Evolutionary conservation across 2,113 vertebrate genomes (phyloP).

Genomic region (Pogonocichla stellata): DNA sequence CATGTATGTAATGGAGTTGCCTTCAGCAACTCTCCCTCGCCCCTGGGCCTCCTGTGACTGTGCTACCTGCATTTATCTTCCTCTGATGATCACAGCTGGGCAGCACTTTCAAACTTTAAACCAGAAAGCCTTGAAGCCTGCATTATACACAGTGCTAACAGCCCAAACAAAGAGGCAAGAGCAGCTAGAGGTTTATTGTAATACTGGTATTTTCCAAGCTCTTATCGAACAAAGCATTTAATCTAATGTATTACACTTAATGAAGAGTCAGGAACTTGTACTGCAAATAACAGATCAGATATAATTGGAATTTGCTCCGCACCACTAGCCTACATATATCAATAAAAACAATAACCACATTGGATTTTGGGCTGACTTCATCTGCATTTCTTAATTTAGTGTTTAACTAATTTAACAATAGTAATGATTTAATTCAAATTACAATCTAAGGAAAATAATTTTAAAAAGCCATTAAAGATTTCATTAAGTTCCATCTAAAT

Average conservation of each 20-base stretch:
- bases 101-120: neutral
- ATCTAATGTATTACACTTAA: slow-evolving; percentile 59
- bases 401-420: slow-evolving; percentile 73
- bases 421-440: slow-evolving; percentile 72
- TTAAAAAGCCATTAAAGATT: slow-evolving; percentile 65
- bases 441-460: slow-evolving; percentile 67
- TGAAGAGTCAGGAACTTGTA: slow-evolving; percentile 66
- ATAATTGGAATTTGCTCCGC: slow-evolving; percentile 74
- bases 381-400: slow-evolving; percentile 76
- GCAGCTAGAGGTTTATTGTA: slow-evolving; percentile 1
- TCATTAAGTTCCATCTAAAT: slow-evolving; percentile 67
- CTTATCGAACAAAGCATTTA: slow-evolving; percentile 44
- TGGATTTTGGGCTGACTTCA: slow-evolving; percentile 62
- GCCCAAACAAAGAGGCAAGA: slow-evolving; percentile 24
- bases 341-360: slow-evolving; percentile 72
- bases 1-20: slow-evolving; percentile 51
- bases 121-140: neutral
- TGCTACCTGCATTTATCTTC: neutral
- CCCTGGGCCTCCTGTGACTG: slow-evolving; percentile 7
- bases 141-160: neutral
- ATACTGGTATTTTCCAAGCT: slow-evolving; percentile 21
- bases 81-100: neutral
- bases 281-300: slow-evolving; percentile 67
- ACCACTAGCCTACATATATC: slow-evolving; percentile 56
- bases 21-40: neutral